Evolutionary conservation across 1,140 invertebrate genomes (phyloP).

Genomic region (Chrysomallon squamiferum): DNA sequence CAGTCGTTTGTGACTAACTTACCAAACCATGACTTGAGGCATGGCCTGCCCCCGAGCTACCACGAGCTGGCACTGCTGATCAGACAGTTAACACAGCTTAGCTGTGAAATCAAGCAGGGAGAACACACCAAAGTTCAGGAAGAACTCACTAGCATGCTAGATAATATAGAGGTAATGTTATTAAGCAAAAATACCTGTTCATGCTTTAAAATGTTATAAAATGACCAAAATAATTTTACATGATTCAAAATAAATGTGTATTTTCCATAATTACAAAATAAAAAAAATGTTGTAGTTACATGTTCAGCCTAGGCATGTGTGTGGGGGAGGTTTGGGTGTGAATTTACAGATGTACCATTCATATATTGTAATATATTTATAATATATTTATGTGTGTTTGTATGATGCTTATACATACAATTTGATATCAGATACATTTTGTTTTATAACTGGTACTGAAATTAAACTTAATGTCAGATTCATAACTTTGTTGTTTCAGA

Average conservation of each 20-base stretch:
- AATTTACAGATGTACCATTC: not conserved
- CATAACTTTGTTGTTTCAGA: not conserved
- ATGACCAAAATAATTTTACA: not conserved
- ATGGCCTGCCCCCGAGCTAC: constrained; percentile 45
- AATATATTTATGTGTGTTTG: no score
- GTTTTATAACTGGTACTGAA: no score
- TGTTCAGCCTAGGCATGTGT: not conserved
- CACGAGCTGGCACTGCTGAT: constrained; percentile 45
- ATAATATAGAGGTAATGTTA: constrained; percentile 40
- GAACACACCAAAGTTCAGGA: constrained; percentile 27
- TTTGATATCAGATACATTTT: no score
- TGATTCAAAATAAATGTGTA: not conserved
- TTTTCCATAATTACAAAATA: not conserved
- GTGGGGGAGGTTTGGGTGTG: not conserved
- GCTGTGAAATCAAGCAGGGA: constrained; percentile 26
- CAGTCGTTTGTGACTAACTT: constrained; percentile 51
- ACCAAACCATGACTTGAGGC: constrained; percentile 41
- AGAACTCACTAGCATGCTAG: constrained; percentile 39
- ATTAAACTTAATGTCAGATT: no score
- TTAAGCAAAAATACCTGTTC: not conserved
- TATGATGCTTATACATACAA: no score
- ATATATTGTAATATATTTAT: no score
- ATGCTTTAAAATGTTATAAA: not conserved
- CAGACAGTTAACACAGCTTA: constrained; percentile 41
- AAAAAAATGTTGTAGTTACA: not conserved